Percentiles rank a stretch among this genome's conserved stretches.
Conservation (phyloP, 2,113 vertebrate species). For the Vulpes vulpes region DNA sequence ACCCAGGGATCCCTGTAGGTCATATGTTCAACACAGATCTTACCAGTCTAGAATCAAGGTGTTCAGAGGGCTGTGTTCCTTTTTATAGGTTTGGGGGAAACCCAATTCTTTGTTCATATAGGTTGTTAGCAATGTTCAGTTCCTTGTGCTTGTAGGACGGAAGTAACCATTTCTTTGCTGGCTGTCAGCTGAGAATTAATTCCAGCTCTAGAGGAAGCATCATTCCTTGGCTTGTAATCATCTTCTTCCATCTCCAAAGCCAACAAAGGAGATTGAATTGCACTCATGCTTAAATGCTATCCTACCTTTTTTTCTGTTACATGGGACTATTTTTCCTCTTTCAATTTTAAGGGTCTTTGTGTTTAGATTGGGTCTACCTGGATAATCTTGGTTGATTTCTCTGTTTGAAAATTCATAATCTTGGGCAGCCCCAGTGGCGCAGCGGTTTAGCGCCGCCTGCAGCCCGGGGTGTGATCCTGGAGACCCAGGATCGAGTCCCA, state of each 20-base stretch:
- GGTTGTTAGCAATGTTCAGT: not conserved
- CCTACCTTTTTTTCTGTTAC: not conserved
- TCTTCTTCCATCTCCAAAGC: not conserved
- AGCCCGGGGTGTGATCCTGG: too few relatives aligned
- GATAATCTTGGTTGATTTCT: not conserved
- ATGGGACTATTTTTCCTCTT: not conserved
- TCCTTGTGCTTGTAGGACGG: not conserved
- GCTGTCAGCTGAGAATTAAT: not conserved
- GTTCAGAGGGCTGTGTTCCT: not conserved
- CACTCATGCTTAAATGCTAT: not conserved
- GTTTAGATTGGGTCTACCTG: not conserved
- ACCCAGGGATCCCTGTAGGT: too few relatives aligned
- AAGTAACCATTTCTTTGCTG: not conserved
- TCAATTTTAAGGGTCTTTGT: not conserved
- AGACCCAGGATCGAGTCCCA: too few relatives aligned
- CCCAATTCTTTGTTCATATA: not conserved
- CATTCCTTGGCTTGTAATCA: not conserved
- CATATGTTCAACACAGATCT: not conserved
- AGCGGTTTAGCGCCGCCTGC: too few relatives aligned
- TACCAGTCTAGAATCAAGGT: not conserved
- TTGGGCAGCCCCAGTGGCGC: not conserved
- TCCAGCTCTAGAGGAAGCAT: not conserved
- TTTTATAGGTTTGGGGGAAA: not conserved
- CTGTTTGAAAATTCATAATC: not conserved
- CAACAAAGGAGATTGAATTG: not conserved